Evolutionary conservation across 2,888 invertebrate species (phyloP), one percentile per base, ranked within the genome.

Genomic region (Boloria selene): DNA sequence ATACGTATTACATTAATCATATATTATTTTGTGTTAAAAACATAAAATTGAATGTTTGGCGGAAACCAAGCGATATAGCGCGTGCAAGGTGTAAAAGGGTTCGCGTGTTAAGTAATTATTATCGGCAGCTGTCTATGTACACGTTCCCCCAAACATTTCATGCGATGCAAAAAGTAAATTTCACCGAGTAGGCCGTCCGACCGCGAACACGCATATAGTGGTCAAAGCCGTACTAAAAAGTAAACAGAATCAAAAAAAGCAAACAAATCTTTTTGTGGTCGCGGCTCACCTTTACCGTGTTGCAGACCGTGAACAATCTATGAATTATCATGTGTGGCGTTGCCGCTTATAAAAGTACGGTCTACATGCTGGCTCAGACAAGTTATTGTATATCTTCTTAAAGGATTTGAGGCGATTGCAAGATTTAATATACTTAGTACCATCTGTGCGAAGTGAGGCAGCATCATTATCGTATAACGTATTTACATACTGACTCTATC

Each of bases 271-370:
- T 87, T 90, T 88, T 88, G 88, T 79, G 89, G 88, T 87, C 82
- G 87, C 87, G 90, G 88, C 86, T 86, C 83, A 85, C 87, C 88
- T 90, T 88, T 88, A 81, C 84, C 77, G 77, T 84, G 84, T 81
- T 86, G 85, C 86, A 91, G 91, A 92, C 91, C 89, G 84, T 90
- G 90, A 88, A 91, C 87, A 88, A 90, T 89, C 85, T 82, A 80
- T 79, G 87, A 86, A 88, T 91, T 89, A 90, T 87, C 88, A 88
- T 86, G 87, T 87, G 84, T 82, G 84, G 84, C 84, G 81, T 85
- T 38, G 31, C 31, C 31, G 31, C 10, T 88, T 87, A 84, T 87
- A 82, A 85, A 86, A 84, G 88, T 87, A 79, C 82, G 83, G 83
- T 83, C 82, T 79, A 83, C 83, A 80, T 53, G 83, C 83, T 86